Evolutionary conservation across 2,113 vertebrate species (phyloP), one percentile per base, ranked within the genome.

Genomic region (Ivindomyrus marchei): DNA sequence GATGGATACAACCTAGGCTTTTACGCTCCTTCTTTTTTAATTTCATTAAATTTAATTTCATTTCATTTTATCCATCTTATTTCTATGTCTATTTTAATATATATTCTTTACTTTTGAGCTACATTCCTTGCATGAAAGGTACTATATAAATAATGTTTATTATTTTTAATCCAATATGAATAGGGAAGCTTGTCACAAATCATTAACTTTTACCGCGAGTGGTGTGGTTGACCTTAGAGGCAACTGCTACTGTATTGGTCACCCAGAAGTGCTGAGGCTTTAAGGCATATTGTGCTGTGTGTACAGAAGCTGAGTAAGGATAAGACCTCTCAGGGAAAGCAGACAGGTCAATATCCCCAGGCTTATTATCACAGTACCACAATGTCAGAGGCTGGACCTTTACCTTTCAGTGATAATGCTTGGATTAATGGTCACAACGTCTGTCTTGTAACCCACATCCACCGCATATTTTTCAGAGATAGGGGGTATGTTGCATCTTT

Each of bases 371-470:
- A 53, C 49, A 19, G 50, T 53, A 87, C 0, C 24, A 11, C n/a
- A n/a, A 53, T 15, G 85, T 21, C 47, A 85, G 42, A n/a, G 4
- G 4, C 27, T 5, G 88, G 6, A 6, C 93, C 93, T 91, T 31
- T 94, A 99, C 98, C 97, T 98, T 92, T 99, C 98, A 4, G 97
- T 98, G 84, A 99, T 99, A 91, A 99, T 99, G 92, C 98, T 99
- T 36, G 98, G 98, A 93, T 99, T 99, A 93, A 99, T 97, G 1
- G 98, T 99, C 94, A 99, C 98, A 0, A 99, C 95, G 0, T 99
- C 97, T 0, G 98, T 99, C 96, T 97, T 99, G 36, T 97, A 96
- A 17, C 98, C 98, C 87, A 99, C 98, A 0, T 99, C 98, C 24
- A 45, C 92, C 0, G 96, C 94, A 89, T 98, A 99, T 91, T 98